These are phyloP conservation scores for Rhingia rostrata DNA, from an alignment of 2,888 invertebrate genomes.

Conservation along the genomic window DNA sequence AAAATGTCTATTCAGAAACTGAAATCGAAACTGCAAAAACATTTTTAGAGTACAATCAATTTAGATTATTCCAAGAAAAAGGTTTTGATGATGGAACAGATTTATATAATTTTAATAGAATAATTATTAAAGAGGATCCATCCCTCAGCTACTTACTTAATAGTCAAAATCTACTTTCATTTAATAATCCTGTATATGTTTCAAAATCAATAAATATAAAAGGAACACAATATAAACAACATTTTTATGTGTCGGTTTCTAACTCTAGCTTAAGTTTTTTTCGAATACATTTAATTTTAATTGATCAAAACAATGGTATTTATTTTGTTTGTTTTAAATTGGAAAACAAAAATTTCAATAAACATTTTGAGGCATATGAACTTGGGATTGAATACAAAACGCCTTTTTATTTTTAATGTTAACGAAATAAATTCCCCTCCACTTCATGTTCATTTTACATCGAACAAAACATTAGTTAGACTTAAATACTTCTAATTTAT, in stretches of 20 bases:
- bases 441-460: no score
- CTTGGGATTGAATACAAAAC: conserved; percentile 7
- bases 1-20: no score
- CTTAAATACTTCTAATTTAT: no score
- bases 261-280: conserved; percentile 9
- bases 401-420: conserved; percentile 23
- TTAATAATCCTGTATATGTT: no score
- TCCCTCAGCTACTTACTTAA: neutral
- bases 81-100: conserved; percentile 14
- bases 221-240: no score
- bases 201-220: no score
- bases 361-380: conserved; percentile 24
- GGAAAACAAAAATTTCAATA: conserved; percentile 11
- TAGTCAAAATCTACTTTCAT: no score
- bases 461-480: no score
- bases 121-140: conserved; percentile 7
- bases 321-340: no score
- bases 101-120: conserved; percentile 9
- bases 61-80: conserved; percentile 14
- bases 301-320: conserved; percentile 8
- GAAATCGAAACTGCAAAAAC: no score
- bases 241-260: conserved; percentile 13
- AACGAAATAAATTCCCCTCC: conserved; percentile 10
- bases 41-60: no score
- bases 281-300: conserved; percentile 21